phyloP scores from a whole-genome alignment of 2,888 invertebrate species.

The Cantharis flavilabris region DNA sequence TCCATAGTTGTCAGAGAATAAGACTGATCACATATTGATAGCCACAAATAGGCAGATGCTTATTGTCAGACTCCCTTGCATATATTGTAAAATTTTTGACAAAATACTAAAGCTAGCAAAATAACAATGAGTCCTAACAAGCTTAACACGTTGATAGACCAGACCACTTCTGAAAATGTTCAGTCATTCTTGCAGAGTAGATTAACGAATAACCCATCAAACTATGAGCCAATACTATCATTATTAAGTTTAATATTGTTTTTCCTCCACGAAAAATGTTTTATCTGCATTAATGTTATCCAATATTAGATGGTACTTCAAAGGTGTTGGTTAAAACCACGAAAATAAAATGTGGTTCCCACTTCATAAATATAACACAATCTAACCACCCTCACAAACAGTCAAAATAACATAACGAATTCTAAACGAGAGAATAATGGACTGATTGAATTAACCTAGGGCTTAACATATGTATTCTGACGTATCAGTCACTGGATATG shows the following conservation, averaged over 20 bases:
- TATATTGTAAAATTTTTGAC: conserved; percentile 27
- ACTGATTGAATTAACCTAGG: conserved; percentile 46
- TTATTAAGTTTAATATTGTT: neutral
- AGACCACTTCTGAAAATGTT: conserved; percentile 13
- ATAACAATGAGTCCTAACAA: conserved; percentile 27
- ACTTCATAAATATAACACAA: conserved; percentile 21
- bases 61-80: conserved; percentile 27
- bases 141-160: conserved; percentile 13
- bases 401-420: conserved; percentile 46
- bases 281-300: neutral
- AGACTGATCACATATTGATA: conserved; percentile 33
- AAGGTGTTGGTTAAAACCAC: neutral
- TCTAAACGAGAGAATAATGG: conserved; percentile 48
- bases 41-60: conserved; percentile 30
- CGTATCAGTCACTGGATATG: conserved; percentile 29
- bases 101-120: conserved; percentile 14
- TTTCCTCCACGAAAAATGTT: neutral
- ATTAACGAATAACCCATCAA: neutral
- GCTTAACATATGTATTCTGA: conserved; percentile 32
- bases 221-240: neutral
- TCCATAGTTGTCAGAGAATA: conserved; percentile 23
- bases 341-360: conserved; percentile 21
- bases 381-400: conserved; percentile 42
- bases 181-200: conserved; percentile 1
- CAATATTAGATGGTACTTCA: neutral